Evolutionary conservation across 23 tunicate genomes (phyloP), one percentile per base, ranked within the genome.

Genomic region (Ascidia mentula): DNA sequence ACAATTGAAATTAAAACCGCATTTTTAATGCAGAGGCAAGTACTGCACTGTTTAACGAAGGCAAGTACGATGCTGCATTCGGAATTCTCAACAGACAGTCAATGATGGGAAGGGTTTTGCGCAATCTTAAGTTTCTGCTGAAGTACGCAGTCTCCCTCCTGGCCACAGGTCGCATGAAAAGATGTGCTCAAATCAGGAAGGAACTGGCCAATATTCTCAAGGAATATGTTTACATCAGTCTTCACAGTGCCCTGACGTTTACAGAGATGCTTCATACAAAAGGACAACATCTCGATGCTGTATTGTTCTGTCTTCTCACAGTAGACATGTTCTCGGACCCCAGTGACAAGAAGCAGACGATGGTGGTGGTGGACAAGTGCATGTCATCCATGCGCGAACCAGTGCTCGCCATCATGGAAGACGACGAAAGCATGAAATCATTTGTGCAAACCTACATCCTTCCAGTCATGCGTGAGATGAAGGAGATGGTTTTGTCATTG

Each of bases 71-170:
- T 28, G 65, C 65, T 6, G 65, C 65, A 5, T 53, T 53, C 24
- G 65, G 65, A 53, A 53, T 53, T 53, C 65, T 53, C 65, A 53
- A 53, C 13, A 26, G 65, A 3, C 65, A 53, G 65, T 53, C 65
- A 6, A 20, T 53, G 65, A 3, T 53, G 65, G 65, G 65, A 26
- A 53, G 65, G 22, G 65, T 53, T 26, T 28, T 53, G 13, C 65
- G 65, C 65, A 53, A 53, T 28, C 13, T 53, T 20, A 53, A 9
- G 65, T 53, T 53, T 9, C 65, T 53, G 4, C 13, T 53, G 24
- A 53, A 53, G 24, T 53, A 53, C 13, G 65, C 28, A 53, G 65
- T 53, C 4, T 20, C 65, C 65, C 13, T 53, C 4, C 65, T 53
- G 7, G 65, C 65, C 65, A 53, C 65, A 20, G 65, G 65, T 53